Evolutionary conservation across 2,113 vertebrate genomes (phyloP), one percentile per base, ranked within the genome.

Genomic region (Mustela nigripes): DNA sequence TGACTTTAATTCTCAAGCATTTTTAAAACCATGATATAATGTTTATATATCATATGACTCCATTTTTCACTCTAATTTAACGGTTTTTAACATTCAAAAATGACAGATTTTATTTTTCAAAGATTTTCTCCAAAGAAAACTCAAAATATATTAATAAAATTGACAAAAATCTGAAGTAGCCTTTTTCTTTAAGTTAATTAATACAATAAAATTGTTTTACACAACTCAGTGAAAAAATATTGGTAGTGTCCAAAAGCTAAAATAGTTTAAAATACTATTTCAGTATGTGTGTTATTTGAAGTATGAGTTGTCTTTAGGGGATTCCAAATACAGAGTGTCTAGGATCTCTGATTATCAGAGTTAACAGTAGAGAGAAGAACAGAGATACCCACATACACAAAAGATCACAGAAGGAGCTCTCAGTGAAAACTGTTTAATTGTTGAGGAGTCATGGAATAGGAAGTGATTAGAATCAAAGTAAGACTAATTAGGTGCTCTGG

Each of bases 41-140:
- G 91, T 95, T 82, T 39, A 21, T 36, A 33, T 15, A 11, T 67
- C 48, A n/a, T 74, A 76, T 33, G 36, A 36, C 5, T 92, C 15
- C 24, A 89, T 95, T 21, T 94, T 73, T 89, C 8, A 69, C 89
- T 76, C 26, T 86, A 85, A 33, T 58, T 33, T 89, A 62, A 81
- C 86, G 21, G 5, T 73, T 96, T 93, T 50, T 39, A 96, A 58
- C 39, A n/a, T 73, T 91, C 84, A 31, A 80, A 90, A 87, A n/a
- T 15, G 42, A 76, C 58, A 1, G 3, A 31, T 82, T 92, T 94
- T 95, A 1, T 83, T 65, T 87, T 90, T 69, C 71, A 96, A 67
- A 21, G 62, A 6, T 88, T 24, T 89, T 94, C 56, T 93, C 82
- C 26, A 80, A 86, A 94, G 71, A 71, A 5, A 21, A n/a, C n/a